Percentiles rank a stretch among this genome's conserved stretches.
Evolutionary conservation across 2,113 vertebrate genomes (phyloP).

Genomic region (Mesembrinibis cayennensis): DNA sequence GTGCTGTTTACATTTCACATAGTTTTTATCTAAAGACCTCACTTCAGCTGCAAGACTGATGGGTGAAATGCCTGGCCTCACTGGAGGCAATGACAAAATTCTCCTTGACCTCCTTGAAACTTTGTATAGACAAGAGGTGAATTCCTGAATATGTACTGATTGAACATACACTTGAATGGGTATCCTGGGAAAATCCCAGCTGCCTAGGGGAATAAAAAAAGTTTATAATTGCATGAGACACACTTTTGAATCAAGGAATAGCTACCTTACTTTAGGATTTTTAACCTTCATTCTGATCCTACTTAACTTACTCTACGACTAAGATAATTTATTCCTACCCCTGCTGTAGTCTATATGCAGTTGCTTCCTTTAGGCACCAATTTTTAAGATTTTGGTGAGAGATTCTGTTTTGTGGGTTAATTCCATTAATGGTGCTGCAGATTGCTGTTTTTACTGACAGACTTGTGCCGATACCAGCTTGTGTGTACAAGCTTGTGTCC

Average conservation of each 20-base stretch:
- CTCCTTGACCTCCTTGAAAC: slow-evolving; percentile 67
- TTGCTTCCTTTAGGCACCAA: background rate
- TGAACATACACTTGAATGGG: slow-evolving; percentile 63
- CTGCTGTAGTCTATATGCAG: background rate
- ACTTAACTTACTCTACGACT: background rate
- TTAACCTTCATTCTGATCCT: slow-evolving; percentile 24
- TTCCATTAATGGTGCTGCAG: background rate
- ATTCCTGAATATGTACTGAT: slow-evolving; percentile 67
- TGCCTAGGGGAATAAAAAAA: slow-evolving; percentile 56
- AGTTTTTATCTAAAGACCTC: slow-evolving; percentile 25
- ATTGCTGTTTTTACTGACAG: background rate
- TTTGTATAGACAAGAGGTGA: slow-evolving; percentile 67
- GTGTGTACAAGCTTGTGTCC: background rate
- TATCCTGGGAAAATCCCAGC: slow-evolving; percentile 66
- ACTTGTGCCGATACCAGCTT: background rate
- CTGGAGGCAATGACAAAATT: slow-evolving; percentile 59
- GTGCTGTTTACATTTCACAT: slow-evolving; percentile 15
- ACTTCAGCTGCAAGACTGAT: slow-evolving; percentile 20
- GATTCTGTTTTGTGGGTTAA: background rate
- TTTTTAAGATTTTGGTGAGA: background rate
- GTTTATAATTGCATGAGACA: slow-evolving; percentile 53
- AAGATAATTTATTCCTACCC: background rate
- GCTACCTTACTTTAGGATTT: slow-evolving; percentile 20
- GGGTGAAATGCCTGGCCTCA: slow-evolving; percentile 54
- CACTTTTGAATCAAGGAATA: slow-evolving; percentile 52